Conservation (phyloP, 2,888 invertebrate genomes). For the Cephus nigrinus region DNA sequence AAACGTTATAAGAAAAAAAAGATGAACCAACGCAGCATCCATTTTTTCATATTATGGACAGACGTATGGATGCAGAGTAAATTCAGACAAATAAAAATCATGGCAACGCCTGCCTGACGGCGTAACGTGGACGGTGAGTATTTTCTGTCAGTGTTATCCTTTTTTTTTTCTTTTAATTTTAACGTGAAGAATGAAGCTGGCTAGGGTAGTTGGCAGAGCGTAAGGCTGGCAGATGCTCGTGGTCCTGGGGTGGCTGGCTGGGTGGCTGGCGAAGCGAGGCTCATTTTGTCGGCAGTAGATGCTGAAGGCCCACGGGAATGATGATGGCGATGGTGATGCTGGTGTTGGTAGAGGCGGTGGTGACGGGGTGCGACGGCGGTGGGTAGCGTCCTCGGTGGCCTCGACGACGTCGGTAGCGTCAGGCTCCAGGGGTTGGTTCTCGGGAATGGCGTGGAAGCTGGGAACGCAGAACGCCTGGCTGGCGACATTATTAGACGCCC, state of each 20-base stretch:
- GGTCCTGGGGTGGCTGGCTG: conserved; percentile 23
- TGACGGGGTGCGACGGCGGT: conserved; percentile 13
- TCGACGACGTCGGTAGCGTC: conserved; percentile 12
- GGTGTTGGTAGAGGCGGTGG: conserved; percentile 20
- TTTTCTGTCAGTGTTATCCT: not conserved
- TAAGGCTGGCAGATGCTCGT: not conserved
- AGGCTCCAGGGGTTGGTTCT: conserved; percentile 33
- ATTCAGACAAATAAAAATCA: not conserved
- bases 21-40: not conserved
- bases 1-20: not conserved
- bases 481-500: conserved; percentile 67
- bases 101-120: not conserved
- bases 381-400: conserved; percentile 3
- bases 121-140: not conserved
- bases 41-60: too few relatives aligned
- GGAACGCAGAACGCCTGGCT: conserved; percentile 62
- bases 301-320: conserved; percentile 30
- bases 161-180: not conserved
- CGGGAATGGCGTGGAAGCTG: conserved; percentile 28
- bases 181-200: not conserved
- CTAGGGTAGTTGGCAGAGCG: not conserved
- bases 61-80: not conserved
- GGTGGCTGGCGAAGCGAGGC: conserved; percentile 58
- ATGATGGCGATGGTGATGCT: conserved; percentile 19
- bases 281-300: conserved; percentile 63